These are phyloP conservation scores for Diprion similis DNA, from an alignment of 1,140 invertebrate species.

Conservation along the genomic window DNA sequence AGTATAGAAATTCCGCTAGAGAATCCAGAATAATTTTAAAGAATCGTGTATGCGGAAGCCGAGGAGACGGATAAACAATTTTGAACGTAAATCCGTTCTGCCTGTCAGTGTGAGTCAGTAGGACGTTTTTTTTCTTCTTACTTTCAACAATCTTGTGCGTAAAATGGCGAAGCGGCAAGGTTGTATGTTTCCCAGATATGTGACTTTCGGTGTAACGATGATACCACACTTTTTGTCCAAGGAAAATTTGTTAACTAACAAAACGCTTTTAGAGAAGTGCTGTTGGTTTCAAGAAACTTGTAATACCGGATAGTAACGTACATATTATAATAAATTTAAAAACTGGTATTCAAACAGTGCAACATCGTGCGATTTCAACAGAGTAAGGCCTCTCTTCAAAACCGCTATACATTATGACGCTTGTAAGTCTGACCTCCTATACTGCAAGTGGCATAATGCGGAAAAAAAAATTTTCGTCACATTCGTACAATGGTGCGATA, in stretches of 20 bases:
- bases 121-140: no score
- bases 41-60: not conserved
- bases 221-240: not conserved
- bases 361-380: not conserved
- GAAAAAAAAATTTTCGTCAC: not conserved
- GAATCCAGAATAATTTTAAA: not conserved
- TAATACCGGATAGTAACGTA: not conserved
- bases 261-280: not conserved
- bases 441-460: not conserved
- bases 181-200: not conserved
- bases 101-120: no score
- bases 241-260: not conserved
- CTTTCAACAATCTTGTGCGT: not conserved
- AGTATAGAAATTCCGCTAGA: not conserved
- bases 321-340: not conserved
- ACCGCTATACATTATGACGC: not conserved
- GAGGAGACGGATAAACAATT: not conserved
- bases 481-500: not conserved
- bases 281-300: not conserved
- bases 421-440: not conserved
- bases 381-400: not conserved
- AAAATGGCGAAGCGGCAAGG: not conserved
- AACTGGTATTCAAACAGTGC: not conserved
- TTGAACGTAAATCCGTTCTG: not conserved
- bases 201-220: not conserved